A percentile compares a stretch with the other conserved stretches of the same genome.
Evolutionary conservation across 2,888 invertebrate genomes (phyloP).

Genomic region (Meganola albula): DNA sequence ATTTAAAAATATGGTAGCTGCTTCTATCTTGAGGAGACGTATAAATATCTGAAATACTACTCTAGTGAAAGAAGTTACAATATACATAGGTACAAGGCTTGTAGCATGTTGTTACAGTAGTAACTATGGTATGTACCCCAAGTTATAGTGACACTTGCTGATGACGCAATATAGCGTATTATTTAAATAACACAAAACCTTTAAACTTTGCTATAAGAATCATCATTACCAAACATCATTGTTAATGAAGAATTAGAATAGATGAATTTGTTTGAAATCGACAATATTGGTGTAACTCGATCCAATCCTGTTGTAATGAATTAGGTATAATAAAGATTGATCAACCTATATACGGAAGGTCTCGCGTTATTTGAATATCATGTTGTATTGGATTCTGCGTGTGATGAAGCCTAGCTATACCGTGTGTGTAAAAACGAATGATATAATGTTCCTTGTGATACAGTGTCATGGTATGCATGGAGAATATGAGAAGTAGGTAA

Average conservation of each 20-base stretch:
- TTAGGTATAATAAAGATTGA: too few species aligned
- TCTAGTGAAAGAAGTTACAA: slow-evolving; percentile 58
- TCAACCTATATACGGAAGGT: slow-evolving; percentile 25
- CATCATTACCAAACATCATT: too few species aligned
- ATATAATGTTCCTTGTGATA: slow-evolving; percentile 46
- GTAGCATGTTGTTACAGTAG: slow-evolving; percentile 40
- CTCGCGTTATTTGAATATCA: slow-evolving; percentile 22
- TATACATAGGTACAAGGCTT: slow-evolving; percentile 62
- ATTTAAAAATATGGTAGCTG: slow-evolving; percentile 45
- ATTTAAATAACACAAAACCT: too few species aligned
- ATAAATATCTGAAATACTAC: slow-evolving; percentile 57
- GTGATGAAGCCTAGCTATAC: slow-evolving; percentile 47
- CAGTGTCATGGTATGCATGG: slow-evolving; percentile 65
- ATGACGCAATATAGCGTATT: slow-evolving; percentile 34
- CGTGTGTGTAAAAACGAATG: slow-evolving; percentile 44
- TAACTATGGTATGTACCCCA: slow-evolving; percentile 33
- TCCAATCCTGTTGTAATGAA: too few species aligned
- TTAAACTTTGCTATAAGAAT: too few species aligned
- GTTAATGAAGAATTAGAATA: too few species aligned
- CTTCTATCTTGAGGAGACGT: slow-evolving; percentile 47
- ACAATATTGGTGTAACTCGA: too few species aligned
- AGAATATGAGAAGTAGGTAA: slow-evolving; percentile 62
- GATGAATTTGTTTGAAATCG: too few species aligned
- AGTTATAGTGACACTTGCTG: slow-evolving; percentile 43
- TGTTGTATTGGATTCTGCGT: slow-evolving; percentile 34